phyloP scores from a whole-genome alignment of 1,140 invertebrate genomes.

The Grapholita molesta region DNA sequence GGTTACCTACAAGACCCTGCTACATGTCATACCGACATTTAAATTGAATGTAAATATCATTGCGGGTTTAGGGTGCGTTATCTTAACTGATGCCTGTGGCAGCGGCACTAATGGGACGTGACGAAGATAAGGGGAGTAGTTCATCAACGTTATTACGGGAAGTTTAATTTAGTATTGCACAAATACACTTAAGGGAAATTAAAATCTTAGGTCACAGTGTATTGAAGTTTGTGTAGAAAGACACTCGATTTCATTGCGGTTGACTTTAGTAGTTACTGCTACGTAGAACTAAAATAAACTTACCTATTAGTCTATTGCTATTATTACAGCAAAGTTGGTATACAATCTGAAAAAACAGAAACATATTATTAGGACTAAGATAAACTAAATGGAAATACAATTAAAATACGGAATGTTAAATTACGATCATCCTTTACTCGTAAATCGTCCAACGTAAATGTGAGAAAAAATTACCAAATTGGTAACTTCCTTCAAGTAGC shows the following conservation, averaged over 20 bases:
- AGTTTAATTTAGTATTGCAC: neutral
- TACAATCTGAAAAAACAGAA: neutral
- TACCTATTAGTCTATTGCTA: neutral
- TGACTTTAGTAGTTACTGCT: no score
- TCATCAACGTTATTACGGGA: neutral
- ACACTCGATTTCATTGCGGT: no score
- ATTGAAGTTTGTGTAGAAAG: no score
- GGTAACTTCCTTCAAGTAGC: no score
- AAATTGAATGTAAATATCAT: conserved; percentile 22
- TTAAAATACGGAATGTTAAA: no score
- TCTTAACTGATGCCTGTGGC: conserved; percentile 2
- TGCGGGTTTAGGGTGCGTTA: conserved; percentile 15
- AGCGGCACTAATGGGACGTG: neutral
- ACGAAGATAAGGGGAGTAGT: neutral
- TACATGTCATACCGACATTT: conserved; percentile 16
- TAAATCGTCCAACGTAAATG: no score
- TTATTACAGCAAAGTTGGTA: neutral
- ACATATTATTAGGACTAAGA: neutral
- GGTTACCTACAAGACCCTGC: neutral
- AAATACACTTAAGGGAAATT: no score
- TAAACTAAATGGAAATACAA: no score
- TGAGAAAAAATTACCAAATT: no score
- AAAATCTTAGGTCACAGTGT: no score
- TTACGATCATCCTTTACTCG: no score
- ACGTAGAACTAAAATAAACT: no score